Percentiles rank a stretch among this genome's conserved stretches.
Evolutionary conservation across 2,113 vertebrate genomes (phyloP).

Genomic region (Nannospalax galili): DNA sequence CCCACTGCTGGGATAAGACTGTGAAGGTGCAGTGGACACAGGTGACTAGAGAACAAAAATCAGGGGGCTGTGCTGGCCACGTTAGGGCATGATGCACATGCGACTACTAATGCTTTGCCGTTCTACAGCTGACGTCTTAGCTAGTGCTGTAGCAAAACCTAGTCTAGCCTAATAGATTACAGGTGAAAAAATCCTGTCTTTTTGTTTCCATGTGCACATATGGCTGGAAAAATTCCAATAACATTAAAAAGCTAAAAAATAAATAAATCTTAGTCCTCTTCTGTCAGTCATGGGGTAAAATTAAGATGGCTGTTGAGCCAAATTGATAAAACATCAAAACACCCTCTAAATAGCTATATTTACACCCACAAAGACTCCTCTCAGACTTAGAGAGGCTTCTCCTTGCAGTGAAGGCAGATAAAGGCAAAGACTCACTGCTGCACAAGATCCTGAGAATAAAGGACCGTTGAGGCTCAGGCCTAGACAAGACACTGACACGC

Average conservation of each 20-base stretch:
- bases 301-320: background rate
- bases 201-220: background rate
- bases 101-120: too few relatives aligned
- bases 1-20: background rate
- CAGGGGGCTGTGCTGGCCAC: background rate
- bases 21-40: background rate
- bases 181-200: too few relatives aligned
- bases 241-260: background rate
- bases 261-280: too few relatives aligned
- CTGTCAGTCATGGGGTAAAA: background rate
- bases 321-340: background rate
- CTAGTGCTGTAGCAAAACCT: too few relatives aligned
- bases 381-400: background rate
- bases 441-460: background rate
- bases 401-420: too few relatives aligned
- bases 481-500: too few relatives aligned
- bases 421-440: background rate
- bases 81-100: background rate
- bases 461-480: background rate
- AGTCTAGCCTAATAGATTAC: too few relatives aligned
- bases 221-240: background rate
- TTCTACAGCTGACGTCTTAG: too few relatives aligned
- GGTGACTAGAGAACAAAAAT: background rate
- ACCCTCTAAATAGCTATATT: background rate
- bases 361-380: background rate